Conservation (phyloP, 2,113 vertebrate genomes). For the Leptobrachium leishanense region DNA sequence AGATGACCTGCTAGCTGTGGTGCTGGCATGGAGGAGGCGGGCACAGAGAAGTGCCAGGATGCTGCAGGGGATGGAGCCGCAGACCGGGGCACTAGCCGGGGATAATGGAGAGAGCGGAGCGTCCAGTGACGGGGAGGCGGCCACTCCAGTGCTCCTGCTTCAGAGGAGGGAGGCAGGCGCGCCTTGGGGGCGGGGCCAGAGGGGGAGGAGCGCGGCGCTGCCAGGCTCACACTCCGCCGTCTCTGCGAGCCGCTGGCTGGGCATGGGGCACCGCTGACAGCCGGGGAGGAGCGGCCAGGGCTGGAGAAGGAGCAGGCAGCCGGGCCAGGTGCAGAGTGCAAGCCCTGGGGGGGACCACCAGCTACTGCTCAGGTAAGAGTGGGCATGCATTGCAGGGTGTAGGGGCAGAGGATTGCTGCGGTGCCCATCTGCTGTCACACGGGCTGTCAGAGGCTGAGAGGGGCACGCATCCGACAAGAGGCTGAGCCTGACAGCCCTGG, state of each 20-base stretch:
- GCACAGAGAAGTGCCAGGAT: too few species aligned
- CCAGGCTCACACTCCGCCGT: not conserved
- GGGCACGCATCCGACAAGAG: not conserved
- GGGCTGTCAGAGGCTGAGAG: too few species aligned
- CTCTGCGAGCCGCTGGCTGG: not conserved
- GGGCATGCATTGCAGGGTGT: too few species aligned
- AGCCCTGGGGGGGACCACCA: not conserved
- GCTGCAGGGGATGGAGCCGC: too few species aligned
- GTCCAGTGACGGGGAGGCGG: not conserved
- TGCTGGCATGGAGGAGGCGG: too few species aligned
- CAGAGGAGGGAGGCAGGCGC: slow-evolving; percentile 39
- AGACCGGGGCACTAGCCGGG: not conserved
- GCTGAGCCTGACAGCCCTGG: not conserved
- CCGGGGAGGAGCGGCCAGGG: not conserved
- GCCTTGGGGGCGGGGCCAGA: slow-evolving; percentile 30
- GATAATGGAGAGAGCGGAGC: not conserved
- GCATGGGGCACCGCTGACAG: not conserved
- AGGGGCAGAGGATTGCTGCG: not conserved
- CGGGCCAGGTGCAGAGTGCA: not conserved
- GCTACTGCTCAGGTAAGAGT: slow-evolving; percentile 25
- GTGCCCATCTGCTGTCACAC: not conserved
- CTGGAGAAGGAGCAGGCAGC: not conserved
- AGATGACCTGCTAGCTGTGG: too few species aligned
- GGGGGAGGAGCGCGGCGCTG: not conserved
- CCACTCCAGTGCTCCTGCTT: not conserved